Conservation (phyloP, 2,888 invertebrate species). For the Xestia c-nigrum region DNA sequence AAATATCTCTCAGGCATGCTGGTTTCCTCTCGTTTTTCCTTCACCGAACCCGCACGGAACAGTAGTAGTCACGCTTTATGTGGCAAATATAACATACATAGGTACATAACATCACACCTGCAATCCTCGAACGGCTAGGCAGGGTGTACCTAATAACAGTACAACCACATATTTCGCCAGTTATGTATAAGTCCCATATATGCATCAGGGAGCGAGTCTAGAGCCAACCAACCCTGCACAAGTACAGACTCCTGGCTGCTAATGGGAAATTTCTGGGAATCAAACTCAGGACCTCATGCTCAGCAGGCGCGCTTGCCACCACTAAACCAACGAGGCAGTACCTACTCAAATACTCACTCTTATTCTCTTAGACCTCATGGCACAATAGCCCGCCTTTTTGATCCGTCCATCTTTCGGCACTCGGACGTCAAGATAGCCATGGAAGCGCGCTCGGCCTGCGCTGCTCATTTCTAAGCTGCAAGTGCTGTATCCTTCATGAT, state of each 20-base stretch:
- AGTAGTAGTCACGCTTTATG: not conserved
- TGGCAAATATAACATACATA: not conserved
- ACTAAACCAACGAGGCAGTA: no score
- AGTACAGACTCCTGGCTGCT: not conserved
- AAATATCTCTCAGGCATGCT: no score
- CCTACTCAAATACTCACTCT: no score
- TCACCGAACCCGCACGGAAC: not conserved
- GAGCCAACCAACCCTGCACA: not conserved
- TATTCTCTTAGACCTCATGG: conserved; percentile 92
- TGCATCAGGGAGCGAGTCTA: not conserved
- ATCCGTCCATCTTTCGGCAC: conserved; percentile 95
- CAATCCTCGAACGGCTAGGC: not conserved
- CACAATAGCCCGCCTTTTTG: conserved; percentile 95
- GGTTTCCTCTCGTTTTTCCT: no score
- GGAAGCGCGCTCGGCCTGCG: conserved; percentile 93
- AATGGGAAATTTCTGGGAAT: no score
- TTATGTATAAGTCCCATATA: not conserved
- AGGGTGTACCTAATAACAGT: not conserved
- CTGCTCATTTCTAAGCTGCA: conserved; percentile 92
- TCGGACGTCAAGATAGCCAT: conserved; percentile 92
- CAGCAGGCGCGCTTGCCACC: no score
- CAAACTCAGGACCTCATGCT: not conserved
- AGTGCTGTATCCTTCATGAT: conserved; percentile 95
- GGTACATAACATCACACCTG: not conserved
- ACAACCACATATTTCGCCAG: not conserved